Conservation (phyloP, 2,113 vertebrate species). For the Coracopsis vasa region DNA sequence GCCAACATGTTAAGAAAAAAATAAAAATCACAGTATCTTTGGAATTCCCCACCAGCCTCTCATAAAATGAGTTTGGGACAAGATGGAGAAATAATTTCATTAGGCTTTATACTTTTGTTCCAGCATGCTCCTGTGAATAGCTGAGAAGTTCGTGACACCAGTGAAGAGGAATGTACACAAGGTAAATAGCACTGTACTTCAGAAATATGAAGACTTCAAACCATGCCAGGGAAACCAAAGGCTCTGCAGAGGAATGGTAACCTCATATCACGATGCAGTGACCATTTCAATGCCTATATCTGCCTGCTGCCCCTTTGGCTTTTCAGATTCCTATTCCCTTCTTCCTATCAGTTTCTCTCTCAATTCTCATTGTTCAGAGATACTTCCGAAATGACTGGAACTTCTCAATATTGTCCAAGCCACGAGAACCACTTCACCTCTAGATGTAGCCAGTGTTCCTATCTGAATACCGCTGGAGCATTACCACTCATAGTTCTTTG, state of each 20-base stretch:
- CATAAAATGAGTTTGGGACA: not conserved
- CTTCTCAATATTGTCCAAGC: not conserved
- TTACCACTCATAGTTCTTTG: not conserved
- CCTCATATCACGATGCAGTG: not conserved
- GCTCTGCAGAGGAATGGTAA: not conserved
- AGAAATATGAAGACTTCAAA: not conserved
- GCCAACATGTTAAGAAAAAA: not conserved
- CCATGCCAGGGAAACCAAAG: not conserved
- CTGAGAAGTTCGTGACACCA: not conserved
- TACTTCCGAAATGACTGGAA: not conserved
- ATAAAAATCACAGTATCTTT: not conserved
- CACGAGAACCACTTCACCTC: not conserved
- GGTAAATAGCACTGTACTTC: not conserved
- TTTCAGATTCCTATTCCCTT: not conserved
- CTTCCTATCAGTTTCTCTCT: not conserved
- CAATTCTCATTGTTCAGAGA: not conserved
- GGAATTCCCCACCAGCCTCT: not conserved
- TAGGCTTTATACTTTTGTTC: not conserved
- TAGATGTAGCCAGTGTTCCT: conserved; percentile 47
- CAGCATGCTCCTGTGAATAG: not conserved
- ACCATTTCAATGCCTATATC: not conserved
- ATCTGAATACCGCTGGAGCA: not conserved
- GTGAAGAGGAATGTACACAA: not conserved
- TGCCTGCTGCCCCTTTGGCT: not conserved
- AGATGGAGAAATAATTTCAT: not conserved